phyloP scores from a whole-genome alignment of 2,113 vertebrate species.

The Anser cygnoides region DNA sequence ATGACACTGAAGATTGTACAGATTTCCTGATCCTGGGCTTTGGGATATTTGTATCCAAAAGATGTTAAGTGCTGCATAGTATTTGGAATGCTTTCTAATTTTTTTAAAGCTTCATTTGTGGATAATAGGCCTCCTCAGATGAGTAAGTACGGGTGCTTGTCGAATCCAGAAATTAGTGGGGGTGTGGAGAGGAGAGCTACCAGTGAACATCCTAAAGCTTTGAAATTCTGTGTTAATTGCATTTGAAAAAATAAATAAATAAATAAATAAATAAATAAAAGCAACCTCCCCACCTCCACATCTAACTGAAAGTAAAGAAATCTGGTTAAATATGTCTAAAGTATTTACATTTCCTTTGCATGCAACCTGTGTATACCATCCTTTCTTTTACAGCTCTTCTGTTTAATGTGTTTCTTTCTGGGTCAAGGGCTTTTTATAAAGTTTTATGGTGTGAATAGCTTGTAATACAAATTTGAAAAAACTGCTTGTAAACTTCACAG shows the following conservation, averaged over 20 bases:
- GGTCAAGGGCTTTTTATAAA: neutral
- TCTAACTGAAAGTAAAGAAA: neutral
- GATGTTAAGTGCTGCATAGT: neutral
- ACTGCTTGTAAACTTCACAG: neutral
- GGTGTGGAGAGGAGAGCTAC: fast-evolving
- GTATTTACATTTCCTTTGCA: neutral
- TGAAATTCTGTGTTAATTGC: neutral
- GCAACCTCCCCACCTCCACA: neutral
- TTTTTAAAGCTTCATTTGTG: neutral
- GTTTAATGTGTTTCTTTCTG: neutral
- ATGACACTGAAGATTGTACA: neutral
- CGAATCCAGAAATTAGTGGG: fast-evolving
- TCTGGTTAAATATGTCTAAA: neutral
- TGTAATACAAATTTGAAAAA: neutral
- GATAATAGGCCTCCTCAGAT: neutral
- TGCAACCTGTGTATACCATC: neutral
- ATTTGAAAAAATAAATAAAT: neutral
- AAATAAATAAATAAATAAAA: neutral
- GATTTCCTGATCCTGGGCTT: neutral
- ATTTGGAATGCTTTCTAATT: neutral
- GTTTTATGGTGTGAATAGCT: neutral
- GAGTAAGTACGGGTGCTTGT: neutral
- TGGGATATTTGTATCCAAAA: neutral
- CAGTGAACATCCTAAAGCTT: neutral
- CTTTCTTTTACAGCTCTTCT: neutral